Evolutionary conservation across 2,888 invertebrate genomes (phyloP), one percentile per base, ranked within the genome.

Genomic region (Dasypogon diadema): DNA sequence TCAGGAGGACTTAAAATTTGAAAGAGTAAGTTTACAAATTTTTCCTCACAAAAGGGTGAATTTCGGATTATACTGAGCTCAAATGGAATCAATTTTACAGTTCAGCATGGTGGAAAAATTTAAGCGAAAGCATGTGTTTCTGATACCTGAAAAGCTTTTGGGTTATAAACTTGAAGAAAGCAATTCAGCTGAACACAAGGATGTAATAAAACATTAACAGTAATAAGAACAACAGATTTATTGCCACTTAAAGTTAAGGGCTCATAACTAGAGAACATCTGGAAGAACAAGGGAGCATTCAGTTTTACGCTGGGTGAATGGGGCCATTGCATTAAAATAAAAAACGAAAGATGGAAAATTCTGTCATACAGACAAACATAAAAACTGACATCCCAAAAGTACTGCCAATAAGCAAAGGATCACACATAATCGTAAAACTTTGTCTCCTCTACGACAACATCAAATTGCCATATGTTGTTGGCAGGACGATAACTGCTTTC

Each of bases 201-300:
- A 65, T 65, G 65, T 65, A 46, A 48, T 65, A 65, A 65, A 65
- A 65, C 48, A 65, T 65, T 48, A 65, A 46, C 65, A 65, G 48
- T 65, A 65, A 65, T 48, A 48, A 42, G 65, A 65, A 65, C 42
- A 46, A 65, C 65, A 65, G 46, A 65, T 65, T 65, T 65, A 65
- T 48, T 65, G 48, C 46, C 65, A 65, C 65, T 65, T 65, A 65
- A 65, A 65, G 21, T 48, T 65, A 48, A 48, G 65, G 48, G 48
- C 65, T 65, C 65, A 48, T 65, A 48, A 65, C 60, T 60, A 48
- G 46, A 8, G 48, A 65, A 48, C 48, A 65, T 46, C 65, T 65
- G 48, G 46, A 21, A 22, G 65, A 46, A 65, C 65, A 65, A 24
- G 26, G 22, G 24, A 24, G 14, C 24, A 37, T 14, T 18, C 12